Evolutionary conservation across 2,113 vertebrate genomes (phyloP).

Genomic region (Eonycteris spelaea): DNA sequence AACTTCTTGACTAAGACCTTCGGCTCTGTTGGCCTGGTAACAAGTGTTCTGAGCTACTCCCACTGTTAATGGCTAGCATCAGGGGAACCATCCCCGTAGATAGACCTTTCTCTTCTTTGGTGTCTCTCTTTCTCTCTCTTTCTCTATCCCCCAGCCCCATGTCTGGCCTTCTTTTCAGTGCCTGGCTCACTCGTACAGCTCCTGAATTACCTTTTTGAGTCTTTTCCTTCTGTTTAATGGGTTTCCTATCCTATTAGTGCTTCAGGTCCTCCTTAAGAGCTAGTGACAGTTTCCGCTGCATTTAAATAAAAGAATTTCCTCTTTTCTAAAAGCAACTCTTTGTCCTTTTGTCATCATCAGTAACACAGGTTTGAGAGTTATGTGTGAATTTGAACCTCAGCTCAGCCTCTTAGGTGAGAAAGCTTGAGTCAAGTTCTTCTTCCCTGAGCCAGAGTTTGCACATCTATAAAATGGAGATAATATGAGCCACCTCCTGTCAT

Average conservation of each 20-base stretch:
- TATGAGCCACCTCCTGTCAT: neutral
- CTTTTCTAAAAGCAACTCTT: neutral
- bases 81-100: neutral
- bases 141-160: rapidly evolving
- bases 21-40: neutral
- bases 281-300: neutral
- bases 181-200: neutral
- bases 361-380: neutral
- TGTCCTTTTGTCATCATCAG: neutral
- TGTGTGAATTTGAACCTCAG: neutral
- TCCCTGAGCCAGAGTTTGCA: neutral
- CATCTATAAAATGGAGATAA: neutral
- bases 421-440: neutral
- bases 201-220: neutral
- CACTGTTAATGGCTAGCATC: neutral
- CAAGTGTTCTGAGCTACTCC: neutral
- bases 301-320: neutral
- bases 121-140: neutral
- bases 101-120: neutral
- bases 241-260: neutral
- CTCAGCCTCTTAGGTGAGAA: neutral
- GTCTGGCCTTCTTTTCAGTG: neutral
- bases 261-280: neutral
- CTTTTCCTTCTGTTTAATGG: neutral
- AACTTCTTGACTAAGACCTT: neutral